phyloP scores from a whole-genome alignment of 2,113 vertebrate genomes.

The Gallinago media region DNA sequence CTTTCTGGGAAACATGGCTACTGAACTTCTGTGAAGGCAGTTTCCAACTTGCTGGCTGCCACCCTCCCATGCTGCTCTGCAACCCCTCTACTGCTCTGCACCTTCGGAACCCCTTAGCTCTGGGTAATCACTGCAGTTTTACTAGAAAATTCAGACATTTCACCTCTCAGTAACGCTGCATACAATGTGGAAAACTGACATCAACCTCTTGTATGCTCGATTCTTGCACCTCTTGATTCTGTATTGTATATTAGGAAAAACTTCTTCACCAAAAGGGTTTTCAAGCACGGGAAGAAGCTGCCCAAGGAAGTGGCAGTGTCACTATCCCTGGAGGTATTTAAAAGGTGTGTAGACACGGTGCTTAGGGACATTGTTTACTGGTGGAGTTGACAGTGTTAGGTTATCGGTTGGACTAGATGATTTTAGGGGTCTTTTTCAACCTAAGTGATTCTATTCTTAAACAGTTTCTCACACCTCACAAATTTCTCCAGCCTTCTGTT shows the following conservation, averaged over 20 bases:
- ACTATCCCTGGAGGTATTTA: neutral
- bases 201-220: accelerated
- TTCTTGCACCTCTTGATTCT: neutral
- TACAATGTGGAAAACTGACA: neutral
- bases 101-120: neutral
- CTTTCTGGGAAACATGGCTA: neutral
- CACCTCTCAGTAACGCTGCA: neutral
- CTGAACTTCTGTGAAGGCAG: neutral
- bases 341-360: accelerated
- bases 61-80: neutral
- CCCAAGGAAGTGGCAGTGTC: neutral
- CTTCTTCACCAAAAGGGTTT: neutral
- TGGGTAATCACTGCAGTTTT: neutral
- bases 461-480: neutral
- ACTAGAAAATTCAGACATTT: neutral
- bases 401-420: neutral
- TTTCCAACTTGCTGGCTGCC: neutral
- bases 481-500: neutral
- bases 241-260: neutral
- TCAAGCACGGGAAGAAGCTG: neutral
- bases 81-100: neutral
- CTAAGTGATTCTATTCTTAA: neutral
- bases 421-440: neutral
- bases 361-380: neutral
- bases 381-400: neutral